Base-by-base conservation (phyloP, 1,140 invertebrate genomes). In the Drosophila carrolli region DNA sequence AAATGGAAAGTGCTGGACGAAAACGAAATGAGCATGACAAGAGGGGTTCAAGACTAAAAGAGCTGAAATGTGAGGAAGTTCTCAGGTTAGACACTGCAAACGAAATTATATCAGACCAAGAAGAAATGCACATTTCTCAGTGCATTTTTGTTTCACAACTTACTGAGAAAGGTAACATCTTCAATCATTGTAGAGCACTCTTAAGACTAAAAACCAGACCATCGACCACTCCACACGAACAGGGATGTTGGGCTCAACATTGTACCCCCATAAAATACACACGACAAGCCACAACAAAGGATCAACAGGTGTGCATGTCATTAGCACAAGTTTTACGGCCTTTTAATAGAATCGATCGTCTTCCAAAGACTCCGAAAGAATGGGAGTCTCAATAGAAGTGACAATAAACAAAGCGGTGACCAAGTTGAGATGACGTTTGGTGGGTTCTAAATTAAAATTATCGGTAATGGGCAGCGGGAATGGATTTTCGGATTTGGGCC, bases 291-390 rank as follows among this genome's bases (percentile, higher is more conserved):
- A 71, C 65, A 83, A 88, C 80, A 89, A 89, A 89, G 84, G 84
- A 89, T 75, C 84, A 81, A 89, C 84, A 89, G 84, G 84, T 89
- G 84, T 89, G 84, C 85, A 60, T 80, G 63, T 83, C 79, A 83
- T 88, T 88, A 88, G 79, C 19, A 47, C 66, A 66, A 63, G 63
- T 83, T 84, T 79, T 88, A 89, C 65, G 80, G 47, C 40, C 61
- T 75, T 89, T 83, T 89, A 89, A 88, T 88, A 88, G 83, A 88
- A 88, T 68, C 67, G 71, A 79, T 84, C 35, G 76, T 38, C 50
- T 48, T 23, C 0, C 41, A 53, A 53, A 70, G 51, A 56, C 29
- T 16, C 14, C 2, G 8, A 55, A 57, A 58, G 48, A 78, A 78
- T 48, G 44, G 19, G 35, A 50, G 13, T 38, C 55, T 13, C 43